phyloP scores from a whole-genome alignment of 2,113 vertebrate genomes.

The Hippotragus niger region DNA sequence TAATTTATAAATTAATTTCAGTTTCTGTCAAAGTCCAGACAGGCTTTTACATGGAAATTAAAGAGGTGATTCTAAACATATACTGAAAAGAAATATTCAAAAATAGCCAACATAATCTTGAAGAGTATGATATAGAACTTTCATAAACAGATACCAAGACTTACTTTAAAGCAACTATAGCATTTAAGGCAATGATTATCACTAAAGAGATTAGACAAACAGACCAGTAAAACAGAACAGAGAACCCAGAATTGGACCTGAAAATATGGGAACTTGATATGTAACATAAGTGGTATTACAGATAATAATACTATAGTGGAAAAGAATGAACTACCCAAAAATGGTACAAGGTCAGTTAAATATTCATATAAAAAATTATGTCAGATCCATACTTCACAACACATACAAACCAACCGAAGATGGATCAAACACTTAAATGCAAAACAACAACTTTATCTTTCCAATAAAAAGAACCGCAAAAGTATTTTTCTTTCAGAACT shows the following conservation, averaged over 20 bases:
- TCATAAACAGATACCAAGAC: neutral
- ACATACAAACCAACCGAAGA: neutral
- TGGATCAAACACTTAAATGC: neutral
- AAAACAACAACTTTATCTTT: neutral
- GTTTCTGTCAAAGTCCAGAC: neutral
- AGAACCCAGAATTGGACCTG: neutral
- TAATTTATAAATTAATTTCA: neutral
- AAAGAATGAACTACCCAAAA: neutral
- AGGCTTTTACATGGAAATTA: neutral
- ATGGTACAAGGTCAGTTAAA: neutral
- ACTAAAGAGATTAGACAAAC: neutral
- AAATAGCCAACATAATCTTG: neutral
- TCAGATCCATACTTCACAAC: neutral
- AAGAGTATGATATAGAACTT: neutral
- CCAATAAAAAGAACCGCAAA: neutral
- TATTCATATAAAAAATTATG: neutral
- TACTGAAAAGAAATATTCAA: neutral
- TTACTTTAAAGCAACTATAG: neutral
- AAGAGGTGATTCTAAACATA: neutral
- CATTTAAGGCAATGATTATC: neutral
- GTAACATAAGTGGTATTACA: neutral
- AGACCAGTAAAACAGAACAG: neutral
- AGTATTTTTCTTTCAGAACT: neutral
- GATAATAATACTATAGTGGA: neutral
- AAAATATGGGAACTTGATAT: neutral